These are phyloP conservation scores for Dascyllus trimaculatus DNA, from an alignment of 2,113 vertebrate genomes.

Conservation along the genomic window DNA sequence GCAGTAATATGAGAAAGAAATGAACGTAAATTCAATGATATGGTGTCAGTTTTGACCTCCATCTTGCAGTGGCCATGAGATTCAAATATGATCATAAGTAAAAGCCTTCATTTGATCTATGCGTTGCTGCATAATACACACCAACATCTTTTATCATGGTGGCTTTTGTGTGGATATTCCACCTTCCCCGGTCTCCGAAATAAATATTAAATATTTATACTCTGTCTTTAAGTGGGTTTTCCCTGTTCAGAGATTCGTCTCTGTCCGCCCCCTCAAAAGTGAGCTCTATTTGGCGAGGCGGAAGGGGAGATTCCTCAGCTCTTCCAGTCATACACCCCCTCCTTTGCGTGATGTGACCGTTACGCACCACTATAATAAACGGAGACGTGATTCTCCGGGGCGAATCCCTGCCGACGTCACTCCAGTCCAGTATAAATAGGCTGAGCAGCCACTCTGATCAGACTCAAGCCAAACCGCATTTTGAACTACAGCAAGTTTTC, in stretches of 20 bases:
- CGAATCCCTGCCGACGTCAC: slow-evolving; percentile 86
- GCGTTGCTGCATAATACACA: not conserved
- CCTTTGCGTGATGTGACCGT: slow-evolving; percentile 74
- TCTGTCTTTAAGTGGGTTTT: slow-evolving; percentile 67
- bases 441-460: slow-evolving; percentile 51
- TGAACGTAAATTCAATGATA: not conserved
- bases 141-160: slow-evolving; percentile 4
- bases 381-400: slow-evolving; percentile 78
- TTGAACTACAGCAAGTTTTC: slow-evolving; percentile 26
- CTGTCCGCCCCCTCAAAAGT: slow-evolving; percentile 65
- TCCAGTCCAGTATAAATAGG: slow-evolving; percentile 78
- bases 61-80: not conserved
- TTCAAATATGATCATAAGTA: slow-evolving; percentile 10
- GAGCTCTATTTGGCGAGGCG: slow-evolving; percentile 74
- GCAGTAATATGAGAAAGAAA: not conserved
- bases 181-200: slow-evolving; percentile 8
- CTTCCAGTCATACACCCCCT: slow-evolving; percentile 73
- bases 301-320: slow-evolving; percentile 84
- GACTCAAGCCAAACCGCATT: slow-evolving; percentile 65
- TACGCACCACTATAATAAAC: slow-evolving; percentile 80
- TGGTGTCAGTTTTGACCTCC: not conserved
- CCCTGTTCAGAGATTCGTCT: slow-evolving; percentile 59
- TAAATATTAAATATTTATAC: slow-evolving; percentile 55
- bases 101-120: not conserved
- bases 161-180: not conserved